Evolutionary conservation across 2,113 vertebrate genomes (phyloP), one percentile per base, ranked within the genome.

Genomic region (Tringa solitaria): DNA sequence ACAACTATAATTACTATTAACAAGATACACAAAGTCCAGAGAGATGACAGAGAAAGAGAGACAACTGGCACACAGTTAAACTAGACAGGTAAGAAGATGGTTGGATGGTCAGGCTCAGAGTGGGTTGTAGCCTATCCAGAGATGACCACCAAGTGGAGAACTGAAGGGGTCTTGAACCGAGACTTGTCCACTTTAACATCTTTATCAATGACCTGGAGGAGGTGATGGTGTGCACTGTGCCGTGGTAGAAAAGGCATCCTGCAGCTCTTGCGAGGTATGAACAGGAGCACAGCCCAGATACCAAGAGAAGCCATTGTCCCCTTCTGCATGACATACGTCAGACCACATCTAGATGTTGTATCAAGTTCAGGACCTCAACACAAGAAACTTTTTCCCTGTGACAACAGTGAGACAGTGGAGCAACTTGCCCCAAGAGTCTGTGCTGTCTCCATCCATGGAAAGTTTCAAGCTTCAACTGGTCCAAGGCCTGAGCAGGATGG

Each of bases 361-460:
- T 16, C 28, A 9, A 28, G 10, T 78, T 89, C n/a, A 54, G 67
- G 22, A 78, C 24, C 17, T 22, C 37, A 64, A 14, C 3, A 37
- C 4, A 24, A 56, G 16, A 73, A 79, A n/a, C 12, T 24, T 12
- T 8, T 78, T 73, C 30, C 30, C 13, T 3, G 4, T 43, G 17
- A 75, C 53, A 37, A 46, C 1, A 65, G n/a, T 0, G 1, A 63
- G n/a, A 24, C 37, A 79, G 43, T 3, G 8, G 56, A 75, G 18
- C 2, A 4, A 22, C 19, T 24, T 3, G 1, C 3, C 21, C 33
- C 1, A 0, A 54, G 8, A 18, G 6, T 8, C 2, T 64, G 24
- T 21, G 19, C 10, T 22, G 37, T 26, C 37, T 41, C 48, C 22
- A 45, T 16, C n/a, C 53, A 16, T 37, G 3, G 5, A 72, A 3